Percentiles rank a stretch among this genome's conserved stretches.
Evolutionary conservation across 2,888 invertebrate genomes (phyloP).

Genomic region (Drosophila prostipennis): DNA sequence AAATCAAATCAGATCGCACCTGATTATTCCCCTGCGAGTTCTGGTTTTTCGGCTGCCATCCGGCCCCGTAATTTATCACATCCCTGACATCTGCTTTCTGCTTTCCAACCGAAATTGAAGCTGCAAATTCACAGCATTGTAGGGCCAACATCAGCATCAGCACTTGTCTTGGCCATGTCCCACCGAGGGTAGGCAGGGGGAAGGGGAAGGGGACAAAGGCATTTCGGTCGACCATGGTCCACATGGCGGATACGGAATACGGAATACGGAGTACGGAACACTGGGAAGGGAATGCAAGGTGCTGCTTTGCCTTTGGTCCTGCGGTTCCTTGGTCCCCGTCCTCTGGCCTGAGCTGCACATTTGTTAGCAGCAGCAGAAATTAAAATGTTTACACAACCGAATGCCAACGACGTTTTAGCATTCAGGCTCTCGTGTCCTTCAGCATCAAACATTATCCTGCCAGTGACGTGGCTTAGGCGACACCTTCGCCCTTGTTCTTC

Average conservation of each 20-base stretch:
- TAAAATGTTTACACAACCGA: constrained; percentile 77
- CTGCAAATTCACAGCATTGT: constrained; percentile 51
- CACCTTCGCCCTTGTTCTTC: constrained; percentile 21
- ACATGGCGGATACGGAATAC: constrained; percentile 50
- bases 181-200: neutral
- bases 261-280: constrained; percentile 6
- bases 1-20: constrained; percentile 34
- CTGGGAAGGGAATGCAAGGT: constrained; percentile 4
- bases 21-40: constrained; percentile 20
- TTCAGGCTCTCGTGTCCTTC: constrained; percentile 59
- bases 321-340: constrained; percentile 48
- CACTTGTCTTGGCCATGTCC: constrained; percentile 59
- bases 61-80: constrained; percentile 37
- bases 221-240: constrained; percentile 69
- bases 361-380: constrained; percentile 73
- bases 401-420: constrained; percentile 70
- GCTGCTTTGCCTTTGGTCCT: constrained; percentile 27
- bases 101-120: constrained; percentile 52
- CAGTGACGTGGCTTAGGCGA: constrained; percentile 30
- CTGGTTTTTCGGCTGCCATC: constrained; percentile 15
- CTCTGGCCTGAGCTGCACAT: constrained; percentile 56
- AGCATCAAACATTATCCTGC: constrained; percentile 39
- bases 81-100: constrained; percentile 35
- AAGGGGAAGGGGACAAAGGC: constrained; percentile 24
- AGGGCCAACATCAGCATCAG: constrained; percentile 46